A percentile compares a stretch with the other conserved stretches of the same genome.
phyloP scores from a whole-genome alignment of 2,888 invertebrate genomes.

The Phragmatobia fuliginosa region DNA sequence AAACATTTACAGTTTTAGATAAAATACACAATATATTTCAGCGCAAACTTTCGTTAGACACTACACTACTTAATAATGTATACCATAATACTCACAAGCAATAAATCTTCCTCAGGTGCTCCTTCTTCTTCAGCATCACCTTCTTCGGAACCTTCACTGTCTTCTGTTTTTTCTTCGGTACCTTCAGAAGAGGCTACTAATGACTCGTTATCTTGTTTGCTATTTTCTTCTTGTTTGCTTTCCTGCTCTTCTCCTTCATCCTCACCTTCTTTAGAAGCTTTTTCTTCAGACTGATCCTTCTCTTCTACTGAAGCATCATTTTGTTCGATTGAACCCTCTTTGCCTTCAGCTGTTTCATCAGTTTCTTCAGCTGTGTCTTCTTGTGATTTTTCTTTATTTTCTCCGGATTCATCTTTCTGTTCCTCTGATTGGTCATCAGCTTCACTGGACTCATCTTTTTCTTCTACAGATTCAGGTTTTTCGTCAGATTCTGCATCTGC shows the following conservation, averaged over 20 bases:
- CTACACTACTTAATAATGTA: background rate
- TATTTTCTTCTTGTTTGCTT: constrained; percentile 51
- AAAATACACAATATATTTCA: background rate
- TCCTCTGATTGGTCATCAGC: constrained; percentile 62
- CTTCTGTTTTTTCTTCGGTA: constrained; percentile 52
- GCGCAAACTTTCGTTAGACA: background rate
- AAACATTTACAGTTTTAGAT: background rate
- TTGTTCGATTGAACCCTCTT: constrained; percentile 71
- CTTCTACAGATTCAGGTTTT: constrained; percentile 63
- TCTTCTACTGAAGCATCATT: constrained; percentile 68
- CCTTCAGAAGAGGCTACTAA: constrained; percentile 55
- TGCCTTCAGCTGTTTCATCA: constrained; percentile 65
- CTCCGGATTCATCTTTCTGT: constrained; percentile 66
- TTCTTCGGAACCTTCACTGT: constrained; percentile 34
- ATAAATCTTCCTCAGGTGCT: constrained; percentile 88
- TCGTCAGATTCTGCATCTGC: constrained; percentile 68
- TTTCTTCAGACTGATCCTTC: constrained; percentile 53
- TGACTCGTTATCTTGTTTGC: constrained; percentile 52
- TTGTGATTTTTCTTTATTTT: constrained; percentile 55
- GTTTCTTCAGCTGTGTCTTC: constrained; percentile 53
- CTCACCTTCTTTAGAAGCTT: constrained; percentile 58
- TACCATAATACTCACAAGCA: constrained; percentile 81
- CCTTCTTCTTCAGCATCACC: constrained; percentile 68
- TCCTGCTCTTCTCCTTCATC: constrained; percentile 56
- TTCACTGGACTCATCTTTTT: constrained; percentile 73